Evolutionary conservation across 2,797 vertebrate species (phyloP), one percentile per base, ranked within the genome.

Genomic region (Cirrhinus molitorella): DNA sequence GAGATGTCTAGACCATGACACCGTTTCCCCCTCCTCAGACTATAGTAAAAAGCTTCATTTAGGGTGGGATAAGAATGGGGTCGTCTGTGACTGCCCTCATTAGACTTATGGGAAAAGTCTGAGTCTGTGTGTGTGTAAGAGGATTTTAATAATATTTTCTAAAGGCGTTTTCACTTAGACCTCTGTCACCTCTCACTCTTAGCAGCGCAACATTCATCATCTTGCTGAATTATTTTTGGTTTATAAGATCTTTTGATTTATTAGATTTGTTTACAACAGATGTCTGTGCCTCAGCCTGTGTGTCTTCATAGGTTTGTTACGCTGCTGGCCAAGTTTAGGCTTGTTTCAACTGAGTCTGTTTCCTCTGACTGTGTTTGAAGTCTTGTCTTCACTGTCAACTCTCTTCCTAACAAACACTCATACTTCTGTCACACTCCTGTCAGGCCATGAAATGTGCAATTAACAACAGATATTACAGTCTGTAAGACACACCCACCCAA

Each of bases 361-460:
- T 86, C 91, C 89, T 92, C 88, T 92, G 89, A 90, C 80, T 80
- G 84, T 79, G 87, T 93, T 94, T 93, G 91, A 95, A 93, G 93
- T 93, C 86, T 89, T 87, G 74, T 65, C 87, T 37, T 79, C 25
- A 47, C 86, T 85, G 88, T 93, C 89, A 92, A 14, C 59, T 63
- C 59, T 92, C 93, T 94, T 90, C 91, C 92, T 91, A 86, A 89
- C 86, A 53, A 85, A 70, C n/a, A 28, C 92, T 77, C 81, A 66
- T 43, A 59, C 28, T 28, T 75, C n/a, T 83, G 71, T 66, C 71
- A 82, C 34, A 75, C 34, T 75, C 14, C 88, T 91, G 87, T 89
- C 91, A 77, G 81, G 84, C 91, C 89, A 90, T 74, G 53, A 90
- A 84, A 85, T 92, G 88, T 94, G 90, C 91, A 92, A 94, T 94